phyloP scores from a whole-genome alignment of 2,797 vertebrate species.

The Sebastolobus altivelis region DNA sequence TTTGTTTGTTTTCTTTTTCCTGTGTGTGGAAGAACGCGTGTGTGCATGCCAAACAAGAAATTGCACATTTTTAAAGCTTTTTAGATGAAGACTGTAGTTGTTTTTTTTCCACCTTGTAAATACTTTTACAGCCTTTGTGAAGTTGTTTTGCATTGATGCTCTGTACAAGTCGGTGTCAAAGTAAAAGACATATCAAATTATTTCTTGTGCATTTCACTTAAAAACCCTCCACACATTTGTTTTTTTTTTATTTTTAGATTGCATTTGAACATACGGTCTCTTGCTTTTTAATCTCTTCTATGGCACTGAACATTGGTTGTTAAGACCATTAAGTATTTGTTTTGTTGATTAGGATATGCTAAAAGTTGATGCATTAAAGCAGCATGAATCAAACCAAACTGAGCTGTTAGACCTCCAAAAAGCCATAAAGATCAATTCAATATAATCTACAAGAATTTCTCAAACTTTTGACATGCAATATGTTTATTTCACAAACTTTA shows the following conservation, averaged over 20 bases:
- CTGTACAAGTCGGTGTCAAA: slow-evolving; percentile 89
- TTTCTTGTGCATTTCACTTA: slow-evolving; percentile 13
- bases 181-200: slow-evolving; percentile 82
- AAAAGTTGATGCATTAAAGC: neutral
- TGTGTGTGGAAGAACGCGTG: slow-evolving; percentile 77
- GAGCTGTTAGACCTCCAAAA: too few relatives aligned
- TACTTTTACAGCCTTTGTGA: slow-evolving; percentile 95
- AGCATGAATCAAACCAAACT: neutral
- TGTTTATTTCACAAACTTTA: slow-evolving; percentile 63
- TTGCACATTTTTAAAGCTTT: slow-evolving; percentile 93
- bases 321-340: neutral
- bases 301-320: neutral
- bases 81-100: slow-evolving; percentile 88
- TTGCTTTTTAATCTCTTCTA: neutral
- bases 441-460: neutral
- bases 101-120: slow-evolving; percentile 93
- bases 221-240: neutral
- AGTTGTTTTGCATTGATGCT: slow-evolving; percentile 90
- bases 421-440: neutral
- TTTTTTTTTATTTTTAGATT: neutral
- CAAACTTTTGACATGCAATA: slow-evolving; percentile 63
- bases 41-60: slow-evolving; percentile 92
- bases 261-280: neutral
- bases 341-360: neutral
- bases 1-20: slow-evolving; percentile 49